A percentile compares a stretch with the other conserved stretches of the same genome.
These are phyloP conservation scores for Simalia tracyae DNA, from an alignment of 2,797 vertebrate species.

Conservation along the genomic window DNA sequence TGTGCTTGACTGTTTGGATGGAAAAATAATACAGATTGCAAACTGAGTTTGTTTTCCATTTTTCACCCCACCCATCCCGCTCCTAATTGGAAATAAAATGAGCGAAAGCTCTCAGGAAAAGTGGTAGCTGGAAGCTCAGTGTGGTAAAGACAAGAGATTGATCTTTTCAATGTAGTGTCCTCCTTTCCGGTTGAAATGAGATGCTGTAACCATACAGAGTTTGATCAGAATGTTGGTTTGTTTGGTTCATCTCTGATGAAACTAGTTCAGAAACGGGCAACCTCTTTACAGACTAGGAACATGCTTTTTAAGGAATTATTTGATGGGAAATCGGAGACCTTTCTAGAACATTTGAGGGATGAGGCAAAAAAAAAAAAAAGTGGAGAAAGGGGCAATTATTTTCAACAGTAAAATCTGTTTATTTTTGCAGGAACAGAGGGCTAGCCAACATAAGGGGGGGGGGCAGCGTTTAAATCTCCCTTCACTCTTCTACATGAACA, in stretches of 20 bases:
- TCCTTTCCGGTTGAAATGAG: not conserved
- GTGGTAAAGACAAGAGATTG: not conserved
- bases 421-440: not conserved
- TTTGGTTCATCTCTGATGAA: not conserved
- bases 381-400: not conserved
- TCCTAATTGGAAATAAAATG: not conserved
- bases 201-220: not conserved
- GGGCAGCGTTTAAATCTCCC: too few species aligned
- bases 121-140: not conserved
- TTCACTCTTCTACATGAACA: too few species aligned
- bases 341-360: not conserved
- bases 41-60: slow-evolving; percentile 7
- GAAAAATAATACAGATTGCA: slow-evolving; percentile 44
- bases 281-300: not conserved
- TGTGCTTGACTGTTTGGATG: slow-evolving; percentile 27
- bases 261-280: not conserved
- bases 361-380: not conserved
- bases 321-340: not conserved
- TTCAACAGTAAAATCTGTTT: not conserved
- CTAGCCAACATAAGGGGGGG: not conserved
- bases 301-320: not conserved
- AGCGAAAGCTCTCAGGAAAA: not conserved
- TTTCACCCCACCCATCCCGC: not conserved
- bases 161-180: not conserved
- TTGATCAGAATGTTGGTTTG: not conserved